phyloP scores from a whole-genome alignment of 2,797 vertebrate genomes.

The Falco berigora region DNA sequence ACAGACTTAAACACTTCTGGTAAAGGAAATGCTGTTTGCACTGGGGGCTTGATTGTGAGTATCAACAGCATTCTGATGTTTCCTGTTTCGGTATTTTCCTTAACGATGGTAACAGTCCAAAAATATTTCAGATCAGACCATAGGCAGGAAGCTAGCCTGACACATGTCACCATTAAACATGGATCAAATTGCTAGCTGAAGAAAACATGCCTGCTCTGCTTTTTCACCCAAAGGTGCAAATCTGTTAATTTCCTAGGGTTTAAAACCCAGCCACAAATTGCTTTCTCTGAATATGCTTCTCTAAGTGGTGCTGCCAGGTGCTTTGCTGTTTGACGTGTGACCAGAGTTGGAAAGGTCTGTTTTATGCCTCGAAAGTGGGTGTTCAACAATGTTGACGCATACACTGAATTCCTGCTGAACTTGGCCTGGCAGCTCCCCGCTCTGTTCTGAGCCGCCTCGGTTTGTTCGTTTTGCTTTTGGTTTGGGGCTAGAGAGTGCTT shows the following conservation, averaged over 20 bases:
- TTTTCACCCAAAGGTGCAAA: neutral
- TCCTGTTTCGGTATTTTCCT: constrained; percentile 47
- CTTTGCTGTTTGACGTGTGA: neutral
- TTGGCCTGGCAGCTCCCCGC: rapidly evolving
- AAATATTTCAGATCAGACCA: constrained; percentile 51
- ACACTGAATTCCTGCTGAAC: neutral
- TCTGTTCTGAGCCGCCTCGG: neutral
- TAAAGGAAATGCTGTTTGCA: constrained; percentile 56
- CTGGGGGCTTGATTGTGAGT: constrained; percentile 47
- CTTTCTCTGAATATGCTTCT: neutral
- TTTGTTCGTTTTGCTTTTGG: neutral
- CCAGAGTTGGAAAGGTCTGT: neutral
- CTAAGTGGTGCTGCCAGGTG: neutral
- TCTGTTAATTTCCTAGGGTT: neutral
- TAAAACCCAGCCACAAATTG: neutral
- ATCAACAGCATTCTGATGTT: constrained; percentile 59
- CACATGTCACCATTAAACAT: neutral
- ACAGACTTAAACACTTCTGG: constrained; percentile 15
- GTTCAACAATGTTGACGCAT: neutral
- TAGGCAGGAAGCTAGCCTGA: constrained; percentile 38
- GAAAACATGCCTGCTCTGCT: neutral
- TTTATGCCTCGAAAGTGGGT: neutral
- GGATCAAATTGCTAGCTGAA: neutral
- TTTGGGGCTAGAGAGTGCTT: neutral
- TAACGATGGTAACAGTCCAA: neutral